These are phyloP conservation scores for Cydia fagiglandana DNA, from an alignment of 1,140 invertebrate species.

Conservation along the genomic window DNA sequence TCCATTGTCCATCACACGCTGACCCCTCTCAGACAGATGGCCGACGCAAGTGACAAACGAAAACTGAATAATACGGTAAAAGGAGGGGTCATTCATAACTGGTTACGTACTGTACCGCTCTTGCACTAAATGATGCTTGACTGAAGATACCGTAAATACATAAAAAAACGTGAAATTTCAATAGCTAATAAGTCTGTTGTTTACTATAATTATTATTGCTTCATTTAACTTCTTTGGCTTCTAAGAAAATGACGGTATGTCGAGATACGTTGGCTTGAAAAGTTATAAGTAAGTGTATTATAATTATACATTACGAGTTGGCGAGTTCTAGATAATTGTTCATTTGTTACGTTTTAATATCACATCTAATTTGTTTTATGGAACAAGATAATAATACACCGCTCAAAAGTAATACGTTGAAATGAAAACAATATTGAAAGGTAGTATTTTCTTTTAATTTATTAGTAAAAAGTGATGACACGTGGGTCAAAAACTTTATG, in stretches of 20 bases:
- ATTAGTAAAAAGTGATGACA: no score
- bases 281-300: conserved; percentile 5
- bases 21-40: conserved; percentile 17
- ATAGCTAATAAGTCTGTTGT: conserved; percentile 37
- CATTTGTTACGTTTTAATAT: conserved; percentile 16
- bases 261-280: conserved; percentile 12
- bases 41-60: neutral
- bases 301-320: conserved; percentile 26
- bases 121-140: conserved; percentile 42
- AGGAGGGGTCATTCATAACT: conserved; percentile 9
- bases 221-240: conserved; percentile 33
- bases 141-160: conserved; percentile 31
- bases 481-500: no score
- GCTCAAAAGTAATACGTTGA: conserved; percentile 7
- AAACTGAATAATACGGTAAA: conserved; percentile 8
- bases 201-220: conserved; percentile 38
- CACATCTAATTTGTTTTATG: neutral
- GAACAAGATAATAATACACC: conserved; percentile 16
- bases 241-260: conserved; percentile 18
- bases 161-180: conserved; percentile 34
- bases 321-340: conserved; percentile 19
- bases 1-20: neutral
- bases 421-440: neutral
- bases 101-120: conserved; percentile 30
- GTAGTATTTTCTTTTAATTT: neutral